Evolutionary conservation across 2,888 invertebrate genomes (phyloP).

Genomic region (Mylabris sibirica): DNA sequence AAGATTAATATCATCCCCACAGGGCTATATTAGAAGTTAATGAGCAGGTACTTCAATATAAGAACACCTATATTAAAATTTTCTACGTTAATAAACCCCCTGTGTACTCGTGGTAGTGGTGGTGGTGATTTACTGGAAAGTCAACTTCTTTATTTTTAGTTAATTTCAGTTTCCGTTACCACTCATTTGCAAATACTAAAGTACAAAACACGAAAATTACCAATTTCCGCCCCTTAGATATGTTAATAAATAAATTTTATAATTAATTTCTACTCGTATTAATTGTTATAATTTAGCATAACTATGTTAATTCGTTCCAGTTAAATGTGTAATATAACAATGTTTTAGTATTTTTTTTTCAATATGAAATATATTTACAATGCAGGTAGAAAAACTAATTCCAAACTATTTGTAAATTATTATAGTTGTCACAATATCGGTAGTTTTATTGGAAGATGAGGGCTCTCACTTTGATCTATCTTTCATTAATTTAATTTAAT

Average conservation of each 20-base stretch:
- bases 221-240: neutral
- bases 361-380: neutral
- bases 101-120: neutral
- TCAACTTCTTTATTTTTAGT: neutral
- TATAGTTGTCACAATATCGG: neutral
- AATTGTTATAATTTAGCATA: neutral
- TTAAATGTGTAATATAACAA: neutral
- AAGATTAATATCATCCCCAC: constrained; percentile 52
- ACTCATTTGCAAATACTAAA: neutral
- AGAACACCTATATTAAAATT: constrained; percentile 51
- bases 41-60: constrained; percentile 41
- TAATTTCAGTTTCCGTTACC: neutral
- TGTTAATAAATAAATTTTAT: neutral
- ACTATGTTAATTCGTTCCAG: neutral
- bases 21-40: constrained; percentile 51
- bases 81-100: constrained; percentile 44
- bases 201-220: neutral
- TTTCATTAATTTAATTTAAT: constrained; percentile 44
- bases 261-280: neutral
- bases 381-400: neutral
- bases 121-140: neutral
- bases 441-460: neutral
- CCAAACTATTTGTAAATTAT: neutral
- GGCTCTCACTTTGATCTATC: constrained; percentile 12
- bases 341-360: neutral